Conservation (phyloP, 2,113 vertebrate genomes). For the Anser brachyrhynchus region DNA sequence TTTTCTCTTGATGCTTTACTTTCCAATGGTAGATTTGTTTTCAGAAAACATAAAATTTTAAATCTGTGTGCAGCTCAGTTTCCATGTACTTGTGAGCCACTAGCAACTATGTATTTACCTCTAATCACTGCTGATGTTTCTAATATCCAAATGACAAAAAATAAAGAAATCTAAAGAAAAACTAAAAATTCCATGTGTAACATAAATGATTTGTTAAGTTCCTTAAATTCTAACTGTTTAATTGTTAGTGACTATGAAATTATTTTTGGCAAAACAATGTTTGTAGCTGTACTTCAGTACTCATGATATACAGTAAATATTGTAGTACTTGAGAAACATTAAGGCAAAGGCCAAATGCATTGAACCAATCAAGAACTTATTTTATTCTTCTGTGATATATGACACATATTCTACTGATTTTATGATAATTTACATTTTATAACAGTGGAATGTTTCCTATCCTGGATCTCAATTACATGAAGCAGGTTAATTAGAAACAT, state of each 20-base stretch:
- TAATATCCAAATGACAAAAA: neutral
- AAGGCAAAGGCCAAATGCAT: neutral
- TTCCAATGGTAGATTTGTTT: neutral
- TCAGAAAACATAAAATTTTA: neutral
- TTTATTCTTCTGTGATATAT: neutral
- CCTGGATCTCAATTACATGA: neutral
- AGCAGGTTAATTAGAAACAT: neutral
- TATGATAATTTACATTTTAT: neutral
- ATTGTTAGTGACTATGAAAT: neutral
- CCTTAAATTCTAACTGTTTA: neutral
- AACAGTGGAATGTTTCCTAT: neutral
- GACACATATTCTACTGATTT: neutral
- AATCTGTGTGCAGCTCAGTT: neutral
- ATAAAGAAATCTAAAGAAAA: neutral
- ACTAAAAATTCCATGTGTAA: neutral
- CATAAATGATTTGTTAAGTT: neutral
- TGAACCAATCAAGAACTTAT: neutral
- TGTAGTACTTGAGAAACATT: neutral
- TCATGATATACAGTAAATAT: neutral
- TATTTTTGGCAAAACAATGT: neutral
- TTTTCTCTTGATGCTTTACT: neutral
- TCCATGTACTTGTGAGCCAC: neutral
- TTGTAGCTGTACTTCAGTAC: neutral
- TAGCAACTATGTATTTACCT: neutral
- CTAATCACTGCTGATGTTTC: neutral